These are phyloP conservation scores for Xestia c-nigrum DNA, from an alignment of 2,888 invertebrate species.

Conservation along the genomic window DNA sequence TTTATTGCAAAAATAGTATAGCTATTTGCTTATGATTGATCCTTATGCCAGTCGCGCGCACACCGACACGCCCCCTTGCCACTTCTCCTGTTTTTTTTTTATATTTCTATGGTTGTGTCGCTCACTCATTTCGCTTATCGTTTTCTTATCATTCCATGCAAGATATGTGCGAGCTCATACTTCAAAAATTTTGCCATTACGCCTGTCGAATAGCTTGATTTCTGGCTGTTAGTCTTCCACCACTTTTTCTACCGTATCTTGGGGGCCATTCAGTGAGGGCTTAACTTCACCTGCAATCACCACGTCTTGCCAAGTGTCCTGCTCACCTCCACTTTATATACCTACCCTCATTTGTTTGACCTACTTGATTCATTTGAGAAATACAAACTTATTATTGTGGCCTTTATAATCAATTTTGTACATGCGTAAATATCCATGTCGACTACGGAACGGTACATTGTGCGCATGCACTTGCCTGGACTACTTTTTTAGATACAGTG, in stretches of 20 bases:
- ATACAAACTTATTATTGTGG: neutral
- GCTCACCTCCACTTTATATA: too few relatives aligned
- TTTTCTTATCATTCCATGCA: neutral
- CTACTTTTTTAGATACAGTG: neutral
- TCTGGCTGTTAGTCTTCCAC: neutral
- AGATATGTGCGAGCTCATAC: neutral
- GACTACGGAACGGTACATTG: neutral
- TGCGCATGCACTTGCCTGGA: neutral
- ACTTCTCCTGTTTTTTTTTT: too few relatives aligned
- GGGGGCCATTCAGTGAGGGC: too few relatives aligned
- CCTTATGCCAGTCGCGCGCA: too few relatives aligned
- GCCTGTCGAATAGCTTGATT: neutral
- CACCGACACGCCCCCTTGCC: too few relatives aligned
- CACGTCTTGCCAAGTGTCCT: too few relatives aligned
- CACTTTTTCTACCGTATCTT: neutral
- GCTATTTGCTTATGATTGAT: too few relatives aligned
- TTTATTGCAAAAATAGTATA: too few relatives aligned
- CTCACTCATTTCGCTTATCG: neutral
- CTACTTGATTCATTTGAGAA: neutral
- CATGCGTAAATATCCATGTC: constrained; percentile 1
- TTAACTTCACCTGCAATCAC: too few relatives aligned
- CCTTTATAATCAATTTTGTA: neutral
- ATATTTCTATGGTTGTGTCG: neutral
- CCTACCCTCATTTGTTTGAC: too few relatives aligned
- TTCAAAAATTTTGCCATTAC: neutral